Evolutionary conservation across 2,888 invertebrate species (phyloP), one percentile per base, ranked within the genome.

Genomic region (Entomobrya proxima): DNA sequence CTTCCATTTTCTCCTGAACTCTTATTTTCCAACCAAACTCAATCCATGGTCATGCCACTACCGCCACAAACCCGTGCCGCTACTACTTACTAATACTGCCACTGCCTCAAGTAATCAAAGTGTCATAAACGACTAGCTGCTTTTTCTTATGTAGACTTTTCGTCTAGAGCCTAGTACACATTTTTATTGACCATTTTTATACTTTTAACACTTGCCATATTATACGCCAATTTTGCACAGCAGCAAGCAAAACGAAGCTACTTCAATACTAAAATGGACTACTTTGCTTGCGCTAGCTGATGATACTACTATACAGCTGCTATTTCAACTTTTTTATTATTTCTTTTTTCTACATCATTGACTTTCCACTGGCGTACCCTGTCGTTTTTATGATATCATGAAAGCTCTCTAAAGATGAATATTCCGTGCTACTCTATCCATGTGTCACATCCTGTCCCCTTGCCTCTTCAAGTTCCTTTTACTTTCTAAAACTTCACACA

Each of bases 51-150:
- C n/a, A n/a, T n/a, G n/a, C n/a, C 55, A 13, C 27, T 11, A 24
- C 13, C 55, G 27, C 18, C 21, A 72, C 24, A 44, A 44, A 2
- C 47, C 47, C 13, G 21, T 18, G 13, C 72, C 21, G 13, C 67
- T 21, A 35, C 44, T 18, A 13, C 32, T 18, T 18, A 18, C 52
- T 9, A 15, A 44, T 44, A 2, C 15, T 15, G 32, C 50, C 24
- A 32, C 32, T 44, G 44, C 74, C 32, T 74, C 72, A 76, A 64
- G 64, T 75, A 82, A 82, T 82, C 82, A 82, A 72, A 74, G 37
- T 47, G 64, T 76, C 82, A 76, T 83, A 83, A 83, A 83, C 76
- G 76, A 27, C 64, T 67, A 50, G 35, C 64, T 64, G 35, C 15
- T 64, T 64, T 61, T 64, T 58, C 58, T 24, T 27, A 27, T 24